phyloP scores from a whole-genome alignment of 2,888 invertebrate species.

The Incurvaria masculella region DNA sequence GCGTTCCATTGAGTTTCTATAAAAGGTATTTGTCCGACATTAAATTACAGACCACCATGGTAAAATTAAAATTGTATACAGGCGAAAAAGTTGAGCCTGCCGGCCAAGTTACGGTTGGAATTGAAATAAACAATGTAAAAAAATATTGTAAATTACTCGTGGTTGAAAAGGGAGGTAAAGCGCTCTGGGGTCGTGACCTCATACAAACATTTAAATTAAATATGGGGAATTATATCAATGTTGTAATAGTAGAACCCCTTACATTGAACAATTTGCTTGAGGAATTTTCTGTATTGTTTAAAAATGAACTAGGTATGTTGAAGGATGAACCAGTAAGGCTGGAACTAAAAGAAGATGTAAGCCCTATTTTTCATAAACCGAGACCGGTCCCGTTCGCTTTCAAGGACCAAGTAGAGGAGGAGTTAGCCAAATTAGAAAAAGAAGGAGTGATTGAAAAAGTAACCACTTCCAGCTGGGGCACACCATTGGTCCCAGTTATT shows the following conservation, averaged over 20 bases:
- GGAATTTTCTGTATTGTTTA: too few relatives aligned
- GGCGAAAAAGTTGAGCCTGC: neutral
- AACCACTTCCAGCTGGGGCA: conserved; percentile 21
- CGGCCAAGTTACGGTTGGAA: neutral
- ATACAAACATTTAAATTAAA: neutral
- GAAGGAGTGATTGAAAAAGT: conserved; percentile 17
- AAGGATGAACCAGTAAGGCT: neutral
- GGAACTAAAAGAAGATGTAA: neutral
- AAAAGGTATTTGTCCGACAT: neutral
- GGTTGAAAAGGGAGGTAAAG: neutral
- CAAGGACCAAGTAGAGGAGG: conserved; percentile 15
- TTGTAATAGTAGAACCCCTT: too few relatives aligned
- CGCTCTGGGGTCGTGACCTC: neutral
- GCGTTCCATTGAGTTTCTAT: neutral
- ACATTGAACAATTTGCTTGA: too few relatives aligned
- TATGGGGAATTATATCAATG: too few relatives aligned
- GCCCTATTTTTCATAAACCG: conserved; percentile 17
- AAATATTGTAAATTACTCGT: neutral
- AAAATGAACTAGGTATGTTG: neutral
- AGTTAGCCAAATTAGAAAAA: conserved; percentile 15
- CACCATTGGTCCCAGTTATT: conserved; percentile 25
- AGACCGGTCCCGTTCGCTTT: conserved; percentile 19
- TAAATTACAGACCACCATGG: neutral
- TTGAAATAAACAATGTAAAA: neutral
- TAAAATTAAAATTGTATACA: neutral